Conservation (phyloP, 2,113 vertebrate genomes). For the Sebastes schlegelii region DNA sequence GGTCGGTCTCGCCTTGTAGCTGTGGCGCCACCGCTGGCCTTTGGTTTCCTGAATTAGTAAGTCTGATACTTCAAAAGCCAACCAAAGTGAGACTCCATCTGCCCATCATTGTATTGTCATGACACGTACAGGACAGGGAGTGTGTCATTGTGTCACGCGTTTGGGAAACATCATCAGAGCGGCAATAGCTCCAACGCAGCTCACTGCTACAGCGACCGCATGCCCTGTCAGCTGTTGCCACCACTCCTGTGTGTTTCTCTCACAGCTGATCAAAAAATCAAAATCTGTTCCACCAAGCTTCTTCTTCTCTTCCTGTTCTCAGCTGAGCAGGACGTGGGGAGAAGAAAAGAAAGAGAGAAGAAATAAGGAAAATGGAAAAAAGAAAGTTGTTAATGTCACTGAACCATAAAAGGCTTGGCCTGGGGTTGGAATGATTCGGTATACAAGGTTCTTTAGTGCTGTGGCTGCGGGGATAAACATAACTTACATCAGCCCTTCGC, state of each 20-base stretch:
- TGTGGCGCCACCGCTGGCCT: conserved; percentile 33
- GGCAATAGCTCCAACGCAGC: conserved; percentile 27
- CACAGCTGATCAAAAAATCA: conserved; percentile 59
- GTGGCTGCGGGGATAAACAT: conserved; percentile 89
- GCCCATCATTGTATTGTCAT: conserved; percentile 14
- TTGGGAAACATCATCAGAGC: conserved; percentile 35
- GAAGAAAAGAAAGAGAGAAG: conserved; percentile 42
- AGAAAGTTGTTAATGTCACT: conserved; percentile 83
- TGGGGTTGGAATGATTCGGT: conserved; percentile 86
- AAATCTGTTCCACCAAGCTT: conserved; percentile 57
- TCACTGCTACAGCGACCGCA: conserved; percentile 3
- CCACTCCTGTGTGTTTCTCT: conserved; percentile 32
- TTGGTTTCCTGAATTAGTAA: conserved; percentile 52
- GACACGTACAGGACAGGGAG: conserved; percentile 42
- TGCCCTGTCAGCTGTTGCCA: conserved; percentile 44
- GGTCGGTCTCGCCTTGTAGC: conserved; percentile 33
- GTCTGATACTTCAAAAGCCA: conserved; percentile 39
- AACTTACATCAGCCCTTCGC: conserved; percentile 87
- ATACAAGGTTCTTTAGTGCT: conserved; percentile 85
- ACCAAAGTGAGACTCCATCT: conserved; percentile 41
- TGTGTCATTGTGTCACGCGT: conserved; percentile 29
- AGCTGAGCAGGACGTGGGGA: conserved; percentile 55
- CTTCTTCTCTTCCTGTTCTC: conserved; percentile 50
- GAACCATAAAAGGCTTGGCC: conserved; percentile 88
- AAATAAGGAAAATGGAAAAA: conserved; percentile 68